These are phyloP conservation scores for Platerodrilus igneus DNA, from an alignment of 2,888 invertebrate species.

Conservation along the genomic window DNA sequence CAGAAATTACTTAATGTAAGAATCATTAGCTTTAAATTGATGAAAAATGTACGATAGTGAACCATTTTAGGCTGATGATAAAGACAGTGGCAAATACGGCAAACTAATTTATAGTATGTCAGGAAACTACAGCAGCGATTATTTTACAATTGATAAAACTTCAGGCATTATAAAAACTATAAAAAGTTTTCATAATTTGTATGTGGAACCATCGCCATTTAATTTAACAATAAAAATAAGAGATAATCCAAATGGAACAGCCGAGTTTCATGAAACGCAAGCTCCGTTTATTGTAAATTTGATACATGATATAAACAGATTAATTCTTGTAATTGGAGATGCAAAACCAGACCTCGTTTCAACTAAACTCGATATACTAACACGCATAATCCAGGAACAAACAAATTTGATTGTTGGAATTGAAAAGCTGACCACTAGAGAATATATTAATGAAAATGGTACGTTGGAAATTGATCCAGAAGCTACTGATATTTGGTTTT, in stretches of 20 bases:
- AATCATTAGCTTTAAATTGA: too few relatives aligned
- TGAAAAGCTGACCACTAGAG: slow-evolving; percentile 76
- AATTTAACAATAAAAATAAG: slow-evolving; percentile 67
- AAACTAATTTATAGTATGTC: slow-evolving; percentile 63
- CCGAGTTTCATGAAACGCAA: slow-evolving; percentile 59
- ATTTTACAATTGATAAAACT: slow-evolving; percentile 67
- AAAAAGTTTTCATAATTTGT: slow-evolving; percentile 65
- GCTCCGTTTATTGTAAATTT: slow-evolving; percentile 72
- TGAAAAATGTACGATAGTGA: too few relatives aligned
- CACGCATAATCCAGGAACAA: slow-evolving; percentile 63
- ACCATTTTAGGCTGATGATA: slow-evolving; percentile 74
- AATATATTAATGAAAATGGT: slow-evolving; percentile 68
- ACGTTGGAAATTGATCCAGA: slow-evolving; percentile 65
- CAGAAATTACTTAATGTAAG: too few relatives aligned
- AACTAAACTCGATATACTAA: slow-evolving; percentile 53
- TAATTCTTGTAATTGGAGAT: slow-evolving; percentile 73
- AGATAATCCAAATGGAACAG: slow-evolving; percentile 65
- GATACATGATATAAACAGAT: slow-evolving; percentile 69
- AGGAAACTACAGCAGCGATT: slow-evolving; percentile 52
- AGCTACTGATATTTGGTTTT: slow-evolving; percentile 85
- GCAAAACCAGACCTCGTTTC: slow-evolving; percentile 66
- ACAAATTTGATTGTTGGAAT: slow-evolving; percentile 74
- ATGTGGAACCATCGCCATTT: slow-evolving; percentile 63
- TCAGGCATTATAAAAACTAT: slow-evolving; percentile 75
- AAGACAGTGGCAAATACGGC: slow-evolving; percentile 80